phyloP scores from a whole-genome alignment of 2,888 invertebrate genomes.

The Cyclophora punctaria region DNA sequence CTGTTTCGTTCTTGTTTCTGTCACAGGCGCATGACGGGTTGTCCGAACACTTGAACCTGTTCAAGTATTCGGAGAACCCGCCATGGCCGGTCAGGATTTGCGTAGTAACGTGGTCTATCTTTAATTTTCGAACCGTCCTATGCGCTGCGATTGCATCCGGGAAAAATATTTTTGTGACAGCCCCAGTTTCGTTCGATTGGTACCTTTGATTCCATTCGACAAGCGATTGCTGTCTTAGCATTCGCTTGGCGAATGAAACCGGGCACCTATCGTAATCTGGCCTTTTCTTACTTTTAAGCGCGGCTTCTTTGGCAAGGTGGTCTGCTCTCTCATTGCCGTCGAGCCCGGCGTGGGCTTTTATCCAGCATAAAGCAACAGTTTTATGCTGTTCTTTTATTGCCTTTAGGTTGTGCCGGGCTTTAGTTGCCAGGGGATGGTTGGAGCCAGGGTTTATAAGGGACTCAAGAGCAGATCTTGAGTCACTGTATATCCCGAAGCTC shows the following conservation, averaged over 20 bases:
- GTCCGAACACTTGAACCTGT: too few relatives aligned
- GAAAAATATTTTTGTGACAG: too few relatives aligned
- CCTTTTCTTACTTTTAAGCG: neutral
- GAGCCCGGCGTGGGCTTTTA: too few relatives aligned
- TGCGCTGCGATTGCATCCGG: too few relatives aligned
- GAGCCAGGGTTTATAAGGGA: neutral
- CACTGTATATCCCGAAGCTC: neutral
- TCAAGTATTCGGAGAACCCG: constrained; percentile 11
- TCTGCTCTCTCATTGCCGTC: neutral
- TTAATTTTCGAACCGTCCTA: too few relatives aligned
- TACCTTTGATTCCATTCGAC: constrained; percentile 6
- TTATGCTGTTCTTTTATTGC: neutral
- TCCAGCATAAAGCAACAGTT: too few relatives aligned
- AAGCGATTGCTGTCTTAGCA: constrained; percentile 7
- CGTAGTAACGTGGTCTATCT: too few relatives aligned
- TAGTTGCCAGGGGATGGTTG: neutral
- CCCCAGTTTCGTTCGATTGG: neutral
- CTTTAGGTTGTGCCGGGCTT: neutral
- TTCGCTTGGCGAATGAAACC: constrained; percentile 9
- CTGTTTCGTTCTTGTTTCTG: neutral
- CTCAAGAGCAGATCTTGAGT: neutral
- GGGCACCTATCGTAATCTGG: constrained; percentile 3
- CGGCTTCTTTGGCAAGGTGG: constrained; percentile 10
- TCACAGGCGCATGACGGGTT: too few relatives aligned
- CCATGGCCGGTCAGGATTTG: neutral